phyloP scores from a whole-genome alignment of 2,888 invertebrate species.

The Lasioglossum malachurum region DNA sequence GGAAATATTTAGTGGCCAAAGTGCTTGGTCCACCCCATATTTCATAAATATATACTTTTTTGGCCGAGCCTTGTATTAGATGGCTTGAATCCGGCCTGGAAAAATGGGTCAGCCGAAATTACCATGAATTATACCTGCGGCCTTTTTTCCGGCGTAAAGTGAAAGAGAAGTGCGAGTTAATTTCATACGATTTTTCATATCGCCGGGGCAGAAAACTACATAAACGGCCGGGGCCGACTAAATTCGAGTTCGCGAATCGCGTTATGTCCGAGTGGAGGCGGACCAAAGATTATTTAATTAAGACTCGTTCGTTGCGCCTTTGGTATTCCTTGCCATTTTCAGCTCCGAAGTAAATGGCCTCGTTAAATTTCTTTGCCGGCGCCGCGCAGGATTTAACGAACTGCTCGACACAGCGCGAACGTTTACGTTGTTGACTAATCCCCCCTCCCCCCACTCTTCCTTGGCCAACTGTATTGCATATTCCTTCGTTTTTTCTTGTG shows the following conservation, averaged over 20 bases:
- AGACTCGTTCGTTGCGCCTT: constrained; percentile 25
- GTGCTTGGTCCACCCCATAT: not conserved
- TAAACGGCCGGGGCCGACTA: constrained; percentile 19
- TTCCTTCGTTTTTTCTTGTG: constrained; percentile 44
- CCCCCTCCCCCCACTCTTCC: not conserved
- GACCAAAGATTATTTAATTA: constrained; percentile 48
- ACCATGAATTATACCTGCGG: constrained; percentile 26
- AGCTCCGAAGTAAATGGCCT: constrained; percentile 11
- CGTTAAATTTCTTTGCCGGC: constrained; percentile 56
- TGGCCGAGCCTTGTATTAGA: constrained; percentile 20
- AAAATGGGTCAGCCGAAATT: constrained; percentile 30
- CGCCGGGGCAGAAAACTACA: constrained; percentile 17
- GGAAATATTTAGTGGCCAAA: not conserved
- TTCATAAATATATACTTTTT: constrained; percentile 18
- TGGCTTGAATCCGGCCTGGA: constrained; percentile 10
- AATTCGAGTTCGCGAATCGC: constrained; percentile 34
- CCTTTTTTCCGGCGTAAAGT: constrained; percentile 11
- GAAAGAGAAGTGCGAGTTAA: constrained; percentile 26
- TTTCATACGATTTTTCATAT: constrained; percentile 37
- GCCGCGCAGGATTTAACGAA: constrained; percentile 53
- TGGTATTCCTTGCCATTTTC: constrained; percentile 22
- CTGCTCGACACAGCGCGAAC: constrained; percentile 47
- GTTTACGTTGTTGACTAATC: constrained; percentile 50
- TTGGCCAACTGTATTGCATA: constrained; percentile 44
- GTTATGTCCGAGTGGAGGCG: not conserved